A percentile compares a stretch with the other conserved stretches of the same genome.
Conservation (phyloP, 2,113 vertebrate species). For the Trematomus loennbergii region DNA sequence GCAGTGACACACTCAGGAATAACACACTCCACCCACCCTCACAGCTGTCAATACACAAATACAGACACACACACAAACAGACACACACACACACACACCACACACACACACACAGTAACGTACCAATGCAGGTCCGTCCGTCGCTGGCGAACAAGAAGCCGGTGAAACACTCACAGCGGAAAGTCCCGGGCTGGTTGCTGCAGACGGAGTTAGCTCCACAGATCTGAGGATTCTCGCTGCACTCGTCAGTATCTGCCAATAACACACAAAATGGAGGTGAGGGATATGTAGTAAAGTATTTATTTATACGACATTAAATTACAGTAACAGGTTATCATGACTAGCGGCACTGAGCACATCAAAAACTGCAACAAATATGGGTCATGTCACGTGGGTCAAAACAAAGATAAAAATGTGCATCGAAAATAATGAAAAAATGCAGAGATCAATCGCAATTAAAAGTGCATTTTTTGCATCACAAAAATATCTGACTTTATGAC, state of each 20-base stretch:
- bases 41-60: conserved; percentile 27
- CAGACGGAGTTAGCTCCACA: conserved; percentile 87
- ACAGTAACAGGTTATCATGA: too few species aligned
- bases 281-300: background rate
- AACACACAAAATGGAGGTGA: background rate
- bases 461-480: too few species aligned
- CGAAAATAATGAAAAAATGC: too few species aligned
- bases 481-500: too few species aligned
- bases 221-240: conserved; percentile 79
- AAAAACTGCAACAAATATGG: too few species aligned
- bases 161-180: conserved; percentile 88
- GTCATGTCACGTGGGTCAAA: too few species aligned
- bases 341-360: background rate
- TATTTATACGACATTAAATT: too few species aligned
- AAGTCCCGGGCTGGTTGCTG: conserved; percentile 91
- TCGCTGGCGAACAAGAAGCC: conserved; percentile 87
- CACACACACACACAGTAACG: conserved; percentile 9
- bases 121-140: conserved; percentile 87
- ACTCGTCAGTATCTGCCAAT: conserved; percentile 90
- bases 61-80: too few species aligned
- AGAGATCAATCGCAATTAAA: too few species aligned
- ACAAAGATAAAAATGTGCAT: too few species aligned
- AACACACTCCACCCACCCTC: conserved; percentile 3
- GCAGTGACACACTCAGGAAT: background rate
- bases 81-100: too few species aligned